phyloP scores from a whole-genome alignment of 2,888 invertebrate genomes.

The Auanema freiburgensis region DNA sequence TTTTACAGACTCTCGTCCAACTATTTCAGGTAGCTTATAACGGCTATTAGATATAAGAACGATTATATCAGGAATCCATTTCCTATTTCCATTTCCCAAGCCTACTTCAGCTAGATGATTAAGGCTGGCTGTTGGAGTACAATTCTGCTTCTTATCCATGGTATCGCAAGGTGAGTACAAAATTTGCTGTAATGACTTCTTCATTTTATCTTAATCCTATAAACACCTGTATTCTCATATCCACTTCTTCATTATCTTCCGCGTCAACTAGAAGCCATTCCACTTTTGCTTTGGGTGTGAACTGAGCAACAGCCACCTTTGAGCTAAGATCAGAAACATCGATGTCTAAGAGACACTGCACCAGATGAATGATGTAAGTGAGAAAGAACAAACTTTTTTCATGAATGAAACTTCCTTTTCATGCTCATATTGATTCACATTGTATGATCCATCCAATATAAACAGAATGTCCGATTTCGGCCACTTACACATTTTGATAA shows the following conservation, averaged over 20 bases:
- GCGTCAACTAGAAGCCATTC: slow-evolving; percentile 36
- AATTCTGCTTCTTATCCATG: slow-evolving; percentile 12
- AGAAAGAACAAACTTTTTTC: slow-evolving; percentile 24
- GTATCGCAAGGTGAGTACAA: slow-evolving; percentile 38
- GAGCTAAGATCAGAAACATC: slow-evolving; percentile 6
- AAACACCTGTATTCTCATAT: slow-evolving; percentile 15
- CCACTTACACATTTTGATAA: slow-evolving; percentile 36
- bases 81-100: slow-evolving; percentile 45
- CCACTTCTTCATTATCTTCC: slow-evolving; percentile 1
- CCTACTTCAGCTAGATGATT: slow-evolving; percentile 35
- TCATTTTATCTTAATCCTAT: neutral
- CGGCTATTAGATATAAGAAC: slow-evolving; percentile 48
- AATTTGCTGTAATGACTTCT: slow-evolving; percentile 24
- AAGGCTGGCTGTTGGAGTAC: slow-evolving; percentile 29
- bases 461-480: slow-evolving; percentile 52
- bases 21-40: slow-evolving; percentile 49
- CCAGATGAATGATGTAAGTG: neutral
- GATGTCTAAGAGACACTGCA: neutral
- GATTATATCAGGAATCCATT: slow-evolving; percentile 50
- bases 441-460: slow-evolving; percentile 51
- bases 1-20: slow-evolving; percentile 14
- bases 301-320: slow-evolving; percentile 52
- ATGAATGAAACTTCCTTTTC: slow-evolving; percentile 37
- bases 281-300: slow-evolving; percentile 47
- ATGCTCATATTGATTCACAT: slow-evolving; percentile 47